Base-by-base conservation (phyloP, 2,797 vertebrate genomes). In the Sebastes glaucus region DNA sequence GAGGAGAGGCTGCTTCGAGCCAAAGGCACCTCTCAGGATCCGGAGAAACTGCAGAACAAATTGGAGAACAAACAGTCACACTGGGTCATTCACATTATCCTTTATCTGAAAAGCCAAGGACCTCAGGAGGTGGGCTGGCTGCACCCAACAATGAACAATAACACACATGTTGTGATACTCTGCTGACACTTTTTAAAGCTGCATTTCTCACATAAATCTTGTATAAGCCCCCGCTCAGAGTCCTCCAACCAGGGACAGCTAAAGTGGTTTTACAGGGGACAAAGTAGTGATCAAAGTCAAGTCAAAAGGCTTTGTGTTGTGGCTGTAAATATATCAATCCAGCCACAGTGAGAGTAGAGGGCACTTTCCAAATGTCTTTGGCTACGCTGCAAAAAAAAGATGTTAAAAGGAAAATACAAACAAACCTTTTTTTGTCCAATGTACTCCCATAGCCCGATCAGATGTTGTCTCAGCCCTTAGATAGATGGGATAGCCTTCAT, bases 61-160 rank as follows among this genome's bases (percentile, higher is more conserved):
- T 95, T 94, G 93, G 85, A 85, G 93, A 94, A 94, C 92, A 95
- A 96, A 95, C 94, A 93, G 90, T 88, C 92, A 82, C 92, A 88
- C 90, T 69, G 90, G 93, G 94, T 94, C 92, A 92, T 89, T 94
- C 81, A 76, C 89, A 78, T 93, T 85, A 87, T 91, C 90, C 90
- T 92, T 92, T 88, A 89, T 89, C 79, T 85, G 69, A 78, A 77
- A 83, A 87, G 87, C 66, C 82, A 55, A 72, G 71, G 74, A 86
- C 83, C 87, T 81, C 84, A 7, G 87, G 86, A 91, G 88, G 90
- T 78, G 60, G 85, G 70, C 84, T 46, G 69, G 63, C 88, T 77
- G 74, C 66, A 66, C 77, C 74, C 61, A 73, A 82, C 90, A 81
- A 90, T 88, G 85, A 90, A 76, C 86, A 87, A 82, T 87, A 82